Base-by-base conservation (phyloP, 2,888 invertebrate species). In the Listrodromus nycthemerus region DNA sequence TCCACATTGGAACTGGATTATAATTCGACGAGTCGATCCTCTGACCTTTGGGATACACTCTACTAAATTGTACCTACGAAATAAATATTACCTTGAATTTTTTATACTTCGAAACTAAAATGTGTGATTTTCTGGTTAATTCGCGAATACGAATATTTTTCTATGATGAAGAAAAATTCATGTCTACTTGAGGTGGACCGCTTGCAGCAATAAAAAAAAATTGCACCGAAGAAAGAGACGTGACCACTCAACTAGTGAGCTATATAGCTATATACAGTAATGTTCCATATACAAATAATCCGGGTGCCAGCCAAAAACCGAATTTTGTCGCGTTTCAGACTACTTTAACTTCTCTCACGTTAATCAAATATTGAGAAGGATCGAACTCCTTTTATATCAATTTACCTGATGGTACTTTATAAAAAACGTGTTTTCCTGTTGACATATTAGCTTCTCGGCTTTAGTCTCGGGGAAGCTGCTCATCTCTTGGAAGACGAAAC, bases 1-100 rank as follows among this genome's bases (percentile, higher is more conserved):
- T 98, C 99, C 99, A 99, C 94, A 99, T 97, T 1, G 97, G 96
- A 6, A 98, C 95, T 0, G 99, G 99, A 94, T 97, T 97, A 93
- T 98, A 99, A 94, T 99, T 99, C 0, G 99, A 98, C 0, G 99
- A 99, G 91, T 99, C 99, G 76, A 99, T 96, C 70, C 99, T 95
- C 91, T 98, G 98, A 0, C 99, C 97, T 91, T 97, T 97, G 0
- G 99, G 99, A 93, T 99, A 99, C 1, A 99, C 98, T 48, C 99
- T 95, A 90, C 98, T 98, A 79, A 99, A 96, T 94, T 99, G 98
- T 45, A 96, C 92, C 94, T 94, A 90, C 61, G 86, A 89, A 74
- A 50, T 33, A 7, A 24, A 27, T 16, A 3, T 41, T 41, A 1
- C 41, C 13, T 3, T 41, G 10, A 41, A 10, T 6, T 37, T 69